These are phyloP conservation scores for Otus scops DNA, from an alignment of 2,797 vertebrate genomes.

Conservation along the genomic window DNA sequence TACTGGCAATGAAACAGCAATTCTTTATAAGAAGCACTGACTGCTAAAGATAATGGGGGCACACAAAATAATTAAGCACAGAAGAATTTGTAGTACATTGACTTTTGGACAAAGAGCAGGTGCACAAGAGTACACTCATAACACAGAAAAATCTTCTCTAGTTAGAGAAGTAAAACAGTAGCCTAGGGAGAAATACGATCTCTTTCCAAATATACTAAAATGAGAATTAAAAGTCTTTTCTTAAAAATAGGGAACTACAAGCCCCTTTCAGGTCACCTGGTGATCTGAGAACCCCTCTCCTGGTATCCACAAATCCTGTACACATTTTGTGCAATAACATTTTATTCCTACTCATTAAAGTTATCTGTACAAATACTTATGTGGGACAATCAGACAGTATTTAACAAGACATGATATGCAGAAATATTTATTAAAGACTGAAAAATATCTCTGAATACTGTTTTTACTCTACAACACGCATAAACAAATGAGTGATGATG, in stretches of 20 bases:
- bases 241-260: background rate
- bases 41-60: background rate
- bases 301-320: background rate
- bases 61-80: background rate
- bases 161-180: background rate
- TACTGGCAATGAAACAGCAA: background rate
- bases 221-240: background rate
- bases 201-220: background rate
- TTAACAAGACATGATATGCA: background rate
- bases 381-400: background rate
- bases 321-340: background rate
- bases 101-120: background rate
- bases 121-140: background rate
- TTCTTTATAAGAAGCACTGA: background rate
- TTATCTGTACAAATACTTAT: background rate
- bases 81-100: background rate
- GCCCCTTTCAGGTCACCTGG: background rate
- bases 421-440: background rate
- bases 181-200: background rate
- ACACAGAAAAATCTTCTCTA: background rate
- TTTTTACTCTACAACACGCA: background rate
- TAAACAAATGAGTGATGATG: background rate
- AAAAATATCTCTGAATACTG: background rate
- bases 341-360: background rate
- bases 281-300: background rate